Evolutionary conservation across 1,140 invertebrate genomes (phyloP).

Genomic region (Mylabris phalerata): DNA sequence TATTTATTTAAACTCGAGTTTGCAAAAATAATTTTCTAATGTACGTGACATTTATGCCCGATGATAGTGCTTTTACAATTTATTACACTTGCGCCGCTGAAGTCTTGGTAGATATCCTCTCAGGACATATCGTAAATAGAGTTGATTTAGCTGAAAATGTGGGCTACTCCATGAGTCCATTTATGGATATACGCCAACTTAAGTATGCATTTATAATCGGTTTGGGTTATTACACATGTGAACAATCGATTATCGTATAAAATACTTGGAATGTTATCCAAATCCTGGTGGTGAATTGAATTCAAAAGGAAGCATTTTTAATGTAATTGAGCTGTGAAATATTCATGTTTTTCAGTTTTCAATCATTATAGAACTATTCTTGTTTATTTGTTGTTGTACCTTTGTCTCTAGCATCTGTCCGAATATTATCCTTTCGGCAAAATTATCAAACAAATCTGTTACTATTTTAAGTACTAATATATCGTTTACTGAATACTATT

Average conservation of each 20-base stretch:
- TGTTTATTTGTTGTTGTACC: constrained; percentile 58
- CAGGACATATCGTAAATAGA: constrained; percentile 58
- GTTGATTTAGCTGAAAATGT: constrained; percentile 72
- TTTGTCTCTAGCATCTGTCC: constrained; percentile 61
- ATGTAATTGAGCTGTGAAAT: background rate
- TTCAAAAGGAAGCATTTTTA: constrained; percentile 61
- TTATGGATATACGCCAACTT: constrained; percentile 76
- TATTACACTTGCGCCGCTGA: constrained; percentile 28
- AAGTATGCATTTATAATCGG: constrained; percentile 85
- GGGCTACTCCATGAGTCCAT: constrained; percentile 67
- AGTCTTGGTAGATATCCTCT: constrained; percentile 64
- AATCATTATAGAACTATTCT: constrained; percentile 74
- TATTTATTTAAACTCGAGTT: too few relatives aligned
- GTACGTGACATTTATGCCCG: constrained; percentile 9
- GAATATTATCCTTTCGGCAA: constrained; percentile 45
- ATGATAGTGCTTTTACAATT: constrained; percentile 13
- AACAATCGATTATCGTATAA: constrained; percentile 75
- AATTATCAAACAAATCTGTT: background rate
- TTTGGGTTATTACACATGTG: constrained; percentile 71
- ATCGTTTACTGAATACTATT: too few relatives aligned
- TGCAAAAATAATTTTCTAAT: background rate
- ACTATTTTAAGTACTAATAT: background rate
- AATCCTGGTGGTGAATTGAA: constrained; percentile 66
- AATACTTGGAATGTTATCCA: constrained; percentile 59
- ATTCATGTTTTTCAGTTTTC: background rate